Evolutionary conservation across 1,140 invertebrate genomes (phyloP), one percentile per base, ranked within the genome.

Genomic region (Xylocopa sonorina): DNA sequence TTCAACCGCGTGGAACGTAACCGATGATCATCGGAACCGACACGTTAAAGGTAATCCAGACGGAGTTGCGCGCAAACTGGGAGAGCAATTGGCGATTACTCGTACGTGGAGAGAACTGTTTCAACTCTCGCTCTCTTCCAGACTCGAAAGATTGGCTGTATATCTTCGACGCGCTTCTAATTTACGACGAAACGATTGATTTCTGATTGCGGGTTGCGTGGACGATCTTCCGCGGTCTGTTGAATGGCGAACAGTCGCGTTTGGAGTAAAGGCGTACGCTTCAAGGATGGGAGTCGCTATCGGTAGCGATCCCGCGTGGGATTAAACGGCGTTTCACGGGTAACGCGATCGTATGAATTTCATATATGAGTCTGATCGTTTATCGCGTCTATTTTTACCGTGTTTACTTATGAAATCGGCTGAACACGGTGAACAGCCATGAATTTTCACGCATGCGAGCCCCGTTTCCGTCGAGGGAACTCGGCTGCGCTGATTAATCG

Each of bases 161-260:
- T 73, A 41, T 41, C 48, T 48, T 78, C 69, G 75, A 50, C 64
- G 66, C 46, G n/a, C 41, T 76, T 81, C 83, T 90, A 91, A 91
- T 92, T 92, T 92, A 92, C 90, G 87, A 88, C 83, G 86, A 87
- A 88, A 90, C 88, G 90, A 92, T 92, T 88, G 87, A 81, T 38
- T 86, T 88, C 80, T 91, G 92, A 92, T 92, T 92, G 91, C 87
- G 89, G 87, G 68, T 85, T 87, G 74, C 83, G 80, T 62, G 84
- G 84, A 83, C 78, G 82, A 81, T 87, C 84, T 84, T 88, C 71
- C 48, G n/a, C n/a, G n/a, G 53, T 67, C 57, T 53, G 64, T 38
- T 53, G 48, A 34, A 32, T 66, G 10, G 58, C 3, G 18, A 41
- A 41, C 27, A 41, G 9, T 38, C 24, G 27, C 18, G 43, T 14